Evolutionary conservation across 2,888 invertebrate genomes (phyloP).

Genomic region (Notocelia uddmanniana): DNA sequence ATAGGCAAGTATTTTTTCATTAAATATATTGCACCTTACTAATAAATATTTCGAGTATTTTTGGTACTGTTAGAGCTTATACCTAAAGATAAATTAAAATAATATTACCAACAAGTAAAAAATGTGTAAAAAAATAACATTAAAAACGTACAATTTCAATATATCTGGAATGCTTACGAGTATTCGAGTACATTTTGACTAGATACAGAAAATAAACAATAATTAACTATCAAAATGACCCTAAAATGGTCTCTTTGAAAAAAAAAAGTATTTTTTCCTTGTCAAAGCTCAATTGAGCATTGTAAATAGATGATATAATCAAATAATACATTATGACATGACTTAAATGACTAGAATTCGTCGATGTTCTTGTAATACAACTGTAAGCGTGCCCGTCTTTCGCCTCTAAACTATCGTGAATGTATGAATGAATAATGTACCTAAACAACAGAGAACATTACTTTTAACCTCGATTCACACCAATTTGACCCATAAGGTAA

Average conservation of each 20-base stretch:
- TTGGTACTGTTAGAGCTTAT: slow-evolving; percentile 53
- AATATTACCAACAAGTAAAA: slow-evolving; percentile 51
- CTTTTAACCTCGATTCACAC: not conserved
- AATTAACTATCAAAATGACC: not conserved
- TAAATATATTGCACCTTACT: slow-evolving; percentile 79
- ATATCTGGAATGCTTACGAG: slow-evolving; percentile 47
- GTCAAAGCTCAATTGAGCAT: not conserved
- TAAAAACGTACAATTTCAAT: slow-evolving; percentile 25
- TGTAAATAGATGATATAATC: not conserved
- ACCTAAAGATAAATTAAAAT: slow-evolving; percentile 56
- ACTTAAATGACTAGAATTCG: slow-evolving; percentile 35
- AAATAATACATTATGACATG: slow-evolving; percentile 1
- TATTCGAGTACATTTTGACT: slow-evolving; percentile 52
- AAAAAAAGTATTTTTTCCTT: not conserved
- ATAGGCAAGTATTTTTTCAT: slow-evolving; percentile 56
- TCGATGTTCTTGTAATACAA: slow-evolving; percentile 30
- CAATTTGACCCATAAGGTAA: slow-evolving; percentile 9
- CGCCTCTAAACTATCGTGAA: slow-evolving; percentile 10
- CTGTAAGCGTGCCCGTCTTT: slow-evolving; percentile 15
- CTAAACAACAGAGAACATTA: not conserved
- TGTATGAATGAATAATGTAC: not conserved
- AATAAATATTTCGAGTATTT: slow-evolving; percentile 56
- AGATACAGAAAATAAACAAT: slow-evolving; percentile 42
- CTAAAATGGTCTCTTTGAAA: not conserved
- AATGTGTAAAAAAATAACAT: slow-evolving; percentile 47